Evolutionary conservation across 2,113 vertebrate species (phyloP).

Genomic region (Panthera leo): DNA sequence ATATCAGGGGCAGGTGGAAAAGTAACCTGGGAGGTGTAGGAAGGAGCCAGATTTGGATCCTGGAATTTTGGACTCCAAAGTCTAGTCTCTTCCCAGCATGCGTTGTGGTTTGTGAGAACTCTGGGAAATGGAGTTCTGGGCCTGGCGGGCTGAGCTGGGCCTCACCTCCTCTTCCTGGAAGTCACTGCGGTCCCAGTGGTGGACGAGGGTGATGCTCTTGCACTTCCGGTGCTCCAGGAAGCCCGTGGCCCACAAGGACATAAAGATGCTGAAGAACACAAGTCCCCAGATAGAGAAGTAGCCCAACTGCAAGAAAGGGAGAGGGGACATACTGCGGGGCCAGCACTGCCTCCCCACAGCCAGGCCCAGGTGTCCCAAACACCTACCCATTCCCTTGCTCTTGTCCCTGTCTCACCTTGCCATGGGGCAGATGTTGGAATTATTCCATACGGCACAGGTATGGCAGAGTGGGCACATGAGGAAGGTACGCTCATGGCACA

Average conservation of each 20-base stretch:
- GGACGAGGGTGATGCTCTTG: conserved; percentile 87
- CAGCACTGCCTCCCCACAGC: not conserved
- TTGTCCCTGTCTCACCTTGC: conserved; percentile 83
- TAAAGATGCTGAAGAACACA: conserved; percentile 89
- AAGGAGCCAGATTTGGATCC: not conserved
- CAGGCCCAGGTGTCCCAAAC: not conserved
- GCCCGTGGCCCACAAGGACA: conserved; percentile 89
- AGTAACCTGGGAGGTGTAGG: not conserved
- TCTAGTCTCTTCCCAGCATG: not conserved
- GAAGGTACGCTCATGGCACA: conserved; percentile 82
- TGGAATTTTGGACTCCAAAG: not conserved
- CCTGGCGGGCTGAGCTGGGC: not conserved
- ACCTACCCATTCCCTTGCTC: not conserved
- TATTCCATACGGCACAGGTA: conserved; percentile 86
- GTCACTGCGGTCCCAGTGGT: conserved; percentile 90
- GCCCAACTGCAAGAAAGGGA: conserved; percentile 80
- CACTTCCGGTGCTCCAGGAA: conserved; percentile 90
- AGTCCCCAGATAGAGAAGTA: conserved; percentile 88
- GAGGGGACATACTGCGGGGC: not conserved
- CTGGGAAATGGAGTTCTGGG: not conserved
- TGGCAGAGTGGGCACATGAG: conserved; percentile 89
- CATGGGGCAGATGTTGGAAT: conserved; percentile 90
- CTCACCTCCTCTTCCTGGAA: conserved; percentile 88
- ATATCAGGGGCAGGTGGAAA: not conserved
- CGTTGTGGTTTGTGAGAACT: not conserved